Evolutionary conservation across 2,113 vertebrate genomes (phyloP).

Genomic region (Riparia riparia): DNA sequence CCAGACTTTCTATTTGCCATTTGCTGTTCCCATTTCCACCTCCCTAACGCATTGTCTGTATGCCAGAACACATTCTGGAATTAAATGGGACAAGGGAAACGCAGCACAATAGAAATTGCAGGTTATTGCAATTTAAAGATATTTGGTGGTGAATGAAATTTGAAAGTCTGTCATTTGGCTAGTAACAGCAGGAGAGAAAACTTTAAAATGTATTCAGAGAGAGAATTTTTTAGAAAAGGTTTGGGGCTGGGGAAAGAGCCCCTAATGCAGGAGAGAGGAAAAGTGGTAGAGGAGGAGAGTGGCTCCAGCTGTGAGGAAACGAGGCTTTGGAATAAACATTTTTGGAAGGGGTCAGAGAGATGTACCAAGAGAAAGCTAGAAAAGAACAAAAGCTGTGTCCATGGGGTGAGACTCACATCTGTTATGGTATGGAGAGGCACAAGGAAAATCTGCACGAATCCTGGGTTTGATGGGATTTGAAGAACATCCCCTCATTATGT

Average conservation of each 20-base stretch:
- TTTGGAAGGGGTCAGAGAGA: background rate
- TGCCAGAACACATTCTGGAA: background rate
- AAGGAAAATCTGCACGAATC: background rate
- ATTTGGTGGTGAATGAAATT: background rate
- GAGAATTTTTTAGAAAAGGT: background rate
- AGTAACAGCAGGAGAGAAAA: background rate
- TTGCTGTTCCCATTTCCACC: background rate
- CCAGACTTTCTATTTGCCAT: background rate
- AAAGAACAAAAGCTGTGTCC: background rate
- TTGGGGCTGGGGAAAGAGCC: background rate
- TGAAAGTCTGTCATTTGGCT: background rate
- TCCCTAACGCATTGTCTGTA: background rate
- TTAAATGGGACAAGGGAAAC: slow-evolving; percentile 19
- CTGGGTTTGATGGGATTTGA: background rate
- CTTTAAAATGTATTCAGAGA: background rate
- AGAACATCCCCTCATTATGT: accelerated
- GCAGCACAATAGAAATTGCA: background rate
- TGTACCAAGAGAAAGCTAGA: background rate
- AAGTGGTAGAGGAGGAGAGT: background rate
- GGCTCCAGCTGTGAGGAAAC: background rate
- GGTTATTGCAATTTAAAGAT: background rate
- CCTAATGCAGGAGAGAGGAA: background rate
- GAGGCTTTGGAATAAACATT: background rate
- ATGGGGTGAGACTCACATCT: background rate
- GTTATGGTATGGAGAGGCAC: background rate